Percentiles rank a stretch among this genome's conserved stretches.
phyloP scores from a whole-genome alignment of 2,113 vertebrate species.

The Cettia cetti region DNA sequence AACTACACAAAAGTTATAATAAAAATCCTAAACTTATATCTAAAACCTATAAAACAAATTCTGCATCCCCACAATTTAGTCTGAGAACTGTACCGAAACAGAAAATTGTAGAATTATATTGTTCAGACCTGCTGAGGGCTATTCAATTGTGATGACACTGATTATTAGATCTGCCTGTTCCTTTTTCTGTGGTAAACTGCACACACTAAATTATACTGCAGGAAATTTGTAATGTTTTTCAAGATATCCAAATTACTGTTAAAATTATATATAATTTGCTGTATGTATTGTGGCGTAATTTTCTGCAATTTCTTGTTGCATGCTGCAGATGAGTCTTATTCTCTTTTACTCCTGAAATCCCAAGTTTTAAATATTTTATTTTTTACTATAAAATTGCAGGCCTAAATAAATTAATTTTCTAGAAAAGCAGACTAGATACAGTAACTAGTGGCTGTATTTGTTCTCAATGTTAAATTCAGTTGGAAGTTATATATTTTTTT shows the following conservation, averaged over 20 bases:
- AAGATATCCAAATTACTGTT: not conserved
- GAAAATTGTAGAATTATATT: not conserved
- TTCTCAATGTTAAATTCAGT: not conserved
- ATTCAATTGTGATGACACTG: not conserved
- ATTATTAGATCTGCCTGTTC: not conserved
- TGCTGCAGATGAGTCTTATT: not conserved
- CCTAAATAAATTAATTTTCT: not conserved
- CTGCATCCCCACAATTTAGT: too few relatives aligned
- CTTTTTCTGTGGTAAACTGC: not conserved
- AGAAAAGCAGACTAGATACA: not conserved
- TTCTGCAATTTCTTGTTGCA: not conserved
- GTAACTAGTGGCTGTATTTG: not conserved
- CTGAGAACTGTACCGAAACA: not conserved
- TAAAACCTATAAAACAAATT: too few relatives aligned
- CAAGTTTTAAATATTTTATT: not conserved
- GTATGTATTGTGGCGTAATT: not conserved
- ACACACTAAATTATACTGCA: not conserved
- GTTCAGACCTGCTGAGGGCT: not conserved
- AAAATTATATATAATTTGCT: not conserved
- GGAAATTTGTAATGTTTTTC: not conserved
- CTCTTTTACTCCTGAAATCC: not conserved
- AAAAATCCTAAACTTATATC: too few relatives aligned
- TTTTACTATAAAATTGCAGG: not conserved
- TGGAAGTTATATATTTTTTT: not conserved
- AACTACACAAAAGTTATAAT: too few relatives aligned